Evolutionary conservation across 1,140 invertebrate species (phyloP), one percentile per base, ranked within the genome.

Genomic region (Atta colombica): DNA sequence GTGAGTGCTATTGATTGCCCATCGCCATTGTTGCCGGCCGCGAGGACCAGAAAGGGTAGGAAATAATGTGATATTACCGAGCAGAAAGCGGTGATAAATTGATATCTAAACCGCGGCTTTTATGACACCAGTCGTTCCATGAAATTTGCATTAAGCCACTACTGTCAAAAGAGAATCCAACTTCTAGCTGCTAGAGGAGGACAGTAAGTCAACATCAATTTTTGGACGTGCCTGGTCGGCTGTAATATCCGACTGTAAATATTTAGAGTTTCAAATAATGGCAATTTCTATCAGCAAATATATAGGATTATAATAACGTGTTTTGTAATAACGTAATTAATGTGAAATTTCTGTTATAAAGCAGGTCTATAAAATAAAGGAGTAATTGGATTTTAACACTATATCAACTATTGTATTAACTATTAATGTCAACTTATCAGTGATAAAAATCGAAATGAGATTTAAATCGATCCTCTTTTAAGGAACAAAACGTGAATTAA

Each of bases 1-100:
- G 61, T 72, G 39, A 74, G 78, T 66, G 78, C 74, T 92, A 92
- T 92, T 91, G 91, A 92, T 91, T 90, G 87, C 85, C 87, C 85
- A 87, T 92, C 84, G 87, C 90, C 88, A 92, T 92, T 92, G 92
- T 92, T 92, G 92, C 90, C 75, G 82, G 87, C 60, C 91, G 35
- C 75, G 69, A 69, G 77, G 78, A 58, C 77, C 51, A 71, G 75
- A 71, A 35, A 77, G 82, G 78, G 87, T 66, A 86, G 87, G 86
- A 91, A 93, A 93, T 94, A 92, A 92, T 90, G 88, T 85, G 81
- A 87, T 93, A 92, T 93, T 87, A 91, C 82, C 85, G 71, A 81
- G 84, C 86, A 71, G 61, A 77, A 69, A 87, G 72, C 63, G 81
- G 88, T 92, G 91, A 94, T 94, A 92, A 94, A 93, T 94, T 91